Conservation (phyloP, 2,888 invertebrate genomes). For the Sarcophaga variegata region DNA sequence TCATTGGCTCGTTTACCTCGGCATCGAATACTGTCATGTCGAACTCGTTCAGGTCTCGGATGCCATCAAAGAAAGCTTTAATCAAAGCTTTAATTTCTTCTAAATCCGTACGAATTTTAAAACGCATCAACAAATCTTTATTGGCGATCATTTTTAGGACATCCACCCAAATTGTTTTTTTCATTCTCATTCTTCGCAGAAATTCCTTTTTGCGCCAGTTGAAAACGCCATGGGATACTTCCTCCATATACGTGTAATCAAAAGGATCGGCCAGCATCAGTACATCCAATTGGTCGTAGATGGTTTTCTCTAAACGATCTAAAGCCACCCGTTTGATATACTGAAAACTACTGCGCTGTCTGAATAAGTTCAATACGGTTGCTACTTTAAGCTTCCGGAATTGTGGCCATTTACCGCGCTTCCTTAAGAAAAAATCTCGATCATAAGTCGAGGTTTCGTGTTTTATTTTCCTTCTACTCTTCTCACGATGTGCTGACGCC, state of each 20-base stretch:
- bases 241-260: slow-evolving; percentile 8
- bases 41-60: neutral
- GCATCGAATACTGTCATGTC: neutral
- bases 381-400: slow-evolving; percentile 8
- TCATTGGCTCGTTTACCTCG: slow-evolving; percentile 22
- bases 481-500: no score
- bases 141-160: slow-evolving; percentile 12
- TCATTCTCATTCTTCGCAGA: slow-evolving; percentile 19
- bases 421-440: neutral
- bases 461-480: neutral
- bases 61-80: slow-evolving; percentile 28
- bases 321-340: slow-evolving; percentile 32
- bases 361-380: neutral
- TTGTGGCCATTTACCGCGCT: neutral
- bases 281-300: slow-evolving; percentile 42
- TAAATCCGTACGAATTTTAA: slow-evolving; percentile 42
- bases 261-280: slow-evolving; percentile 3
- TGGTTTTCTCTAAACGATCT: slow-evolving; percentile 22
- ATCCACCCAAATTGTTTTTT: slow-evolving; percentile 60
- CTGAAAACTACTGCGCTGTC: neutral
- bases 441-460: neutral
- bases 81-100: slow-evolving; percentile 35
- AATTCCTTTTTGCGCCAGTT: slow-evolving; percentile 49
- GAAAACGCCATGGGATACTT: slow-evolving; percentile 50
- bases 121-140: slow-evolving; percentile 34